These are phyloP conservation scores for Blera fallax DNA, from an alignment of 2,888 invertebrate species.

Conservation along the genomic window DNA sequence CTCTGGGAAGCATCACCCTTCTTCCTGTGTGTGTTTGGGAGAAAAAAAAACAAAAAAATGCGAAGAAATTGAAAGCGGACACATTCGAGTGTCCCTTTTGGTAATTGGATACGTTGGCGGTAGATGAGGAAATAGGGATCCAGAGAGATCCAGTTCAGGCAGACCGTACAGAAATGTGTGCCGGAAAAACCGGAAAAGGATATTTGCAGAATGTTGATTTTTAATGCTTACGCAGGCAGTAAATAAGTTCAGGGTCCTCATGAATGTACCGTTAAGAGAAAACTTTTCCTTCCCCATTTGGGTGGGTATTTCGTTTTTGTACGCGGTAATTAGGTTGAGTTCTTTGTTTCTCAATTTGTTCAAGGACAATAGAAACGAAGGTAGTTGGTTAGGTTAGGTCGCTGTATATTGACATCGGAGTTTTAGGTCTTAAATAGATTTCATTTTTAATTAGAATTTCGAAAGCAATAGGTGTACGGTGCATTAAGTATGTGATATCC, in stretches of 20 bases:
- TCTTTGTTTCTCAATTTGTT: not conserved
- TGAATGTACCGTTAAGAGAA: conserved; percentile 9
- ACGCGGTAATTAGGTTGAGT: conserved; percentile 19
- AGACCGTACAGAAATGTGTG: conserved; percentile 12
- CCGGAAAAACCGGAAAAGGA: conserved; percentile 59
- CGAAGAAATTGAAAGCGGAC: conserved; percentile 57
- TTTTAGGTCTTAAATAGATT: not conserved
- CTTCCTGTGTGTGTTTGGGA: not conserved
- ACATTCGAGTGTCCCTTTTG: conserved; percentile 65
- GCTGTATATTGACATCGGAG: not conserved
- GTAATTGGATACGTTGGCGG: conserved; percentile 65
- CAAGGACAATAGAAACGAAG: not conserved
- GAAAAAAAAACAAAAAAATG: not conserved
- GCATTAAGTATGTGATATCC: not conserved
- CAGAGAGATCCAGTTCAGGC: not conserved
- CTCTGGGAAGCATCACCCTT: not conserved
- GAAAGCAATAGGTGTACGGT: not conserved
- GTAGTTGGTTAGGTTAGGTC: not conserved
- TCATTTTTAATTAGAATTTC: conserved; percentile 2
- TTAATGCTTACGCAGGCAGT: conserved; percentile 69
- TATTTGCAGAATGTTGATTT: conserved; percentile 71
- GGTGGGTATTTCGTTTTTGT: not conserved
- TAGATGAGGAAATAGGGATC: conserved; percentile 27
- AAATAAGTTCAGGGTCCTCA: conserved; percentile 51
- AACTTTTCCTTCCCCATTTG: not conserved